These are phyloP conservation scores for Spheniscus humboldti DNA, from an alignment of 2,797 vertebrate species.

Conservation along the genomic window DNA sequence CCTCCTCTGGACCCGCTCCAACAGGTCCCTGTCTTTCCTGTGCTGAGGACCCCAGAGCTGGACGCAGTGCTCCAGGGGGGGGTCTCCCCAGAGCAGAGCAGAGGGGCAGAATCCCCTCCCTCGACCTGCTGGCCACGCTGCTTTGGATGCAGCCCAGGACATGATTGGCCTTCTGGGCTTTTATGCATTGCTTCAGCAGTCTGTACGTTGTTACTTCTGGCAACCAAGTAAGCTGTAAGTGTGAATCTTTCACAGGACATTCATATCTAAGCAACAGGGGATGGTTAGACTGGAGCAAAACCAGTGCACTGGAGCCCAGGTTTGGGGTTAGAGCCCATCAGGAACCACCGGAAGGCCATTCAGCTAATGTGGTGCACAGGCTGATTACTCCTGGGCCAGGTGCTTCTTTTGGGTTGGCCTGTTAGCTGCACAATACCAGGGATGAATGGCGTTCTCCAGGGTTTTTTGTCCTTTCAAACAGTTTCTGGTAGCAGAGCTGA, in stretches of 20 bases:
- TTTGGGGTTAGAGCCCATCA: not conserved
- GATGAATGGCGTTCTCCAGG: not conserved
- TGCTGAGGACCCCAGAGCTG: too few relatives aligned
- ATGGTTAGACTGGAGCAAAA: not conserved
- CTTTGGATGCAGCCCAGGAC: too few relatives aligned
- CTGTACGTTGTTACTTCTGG: not conserved
- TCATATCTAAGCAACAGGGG: fast-evolving
- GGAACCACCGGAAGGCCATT: not conserved
- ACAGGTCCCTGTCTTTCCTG: too few relatives aligned
- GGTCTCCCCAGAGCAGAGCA: too few relatives aligned
- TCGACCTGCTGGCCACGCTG: too few relatives aligned
- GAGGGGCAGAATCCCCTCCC: too few relatives aligned
- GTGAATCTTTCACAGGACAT: not conserved
- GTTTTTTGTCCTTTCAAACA: not conserved
- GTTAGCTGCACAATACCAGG: fast-evolving
- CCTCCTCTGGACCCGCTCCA: too few relatives aligned
- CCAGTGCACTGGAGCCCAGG: not conserved
- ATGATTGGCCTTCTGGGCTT: too few relatives aligned
- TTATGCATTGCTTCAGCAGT: not conserved
- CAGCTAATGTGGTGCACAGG: fast-evolving
- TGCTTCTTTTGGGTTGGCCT: fast-evolving
- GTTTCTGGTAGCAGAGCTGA: not conserved
- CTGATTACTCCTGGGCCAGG: not conserved
- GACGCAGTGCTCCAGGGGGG: too few relatives aligned
- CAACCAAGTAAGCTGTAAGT: not conserved